Conservation (phyloP, 1,140 invertebrate species). For the Drosophila obscura region DNA sequence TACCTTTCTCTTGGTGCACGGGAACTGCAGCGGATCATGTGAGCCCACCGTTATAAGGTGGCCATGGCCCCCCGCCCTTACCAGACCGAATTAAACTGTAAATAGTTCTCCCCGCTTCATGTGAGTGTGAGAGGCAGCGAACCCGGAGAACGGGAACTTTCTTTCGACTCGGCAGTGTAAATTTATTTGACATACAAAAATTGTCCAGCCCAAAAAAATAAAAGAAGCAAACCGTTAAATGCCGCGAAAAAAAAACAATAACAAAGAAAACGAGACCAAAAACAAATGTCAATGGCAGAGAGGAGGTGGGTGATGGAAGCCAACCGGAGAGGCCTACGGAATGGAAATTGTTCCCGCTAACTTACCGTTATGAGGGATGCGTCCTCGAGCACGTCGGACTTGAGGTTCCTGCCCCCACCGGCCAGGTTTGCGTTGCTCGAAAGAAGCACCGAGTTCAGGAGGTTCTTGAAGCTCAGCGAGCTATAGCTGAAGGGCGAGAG, state of each 20-base stretch:
- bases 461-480: conserved; percentile 80
- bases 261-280: conserved; percentile 30
- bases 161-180: conserved; percentile 58
- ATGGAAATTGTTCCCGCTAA: background rate
- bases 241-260: conserved; percentile 11
- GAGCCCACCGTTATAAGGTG: conserved; percentile 27
- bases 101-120: conserved; percentile 33
- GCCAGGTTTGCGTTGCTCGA: conserved; percentile 80
- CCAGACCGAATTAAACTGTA: background rate
- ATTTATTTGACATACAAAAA: conserved; percentile 76
- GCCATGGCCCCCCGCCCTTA: conserved; percentile 1
- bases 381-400: conserved; percentile 82
- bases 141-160: conserved; percentile 61
- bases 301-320: background rate
- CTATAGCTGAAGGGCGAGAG: conserved; percentile 81
- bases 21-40: conserved; percentile 45
- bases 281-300: conserved; percentile 51
- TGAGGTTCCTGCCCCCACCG: conserved; percentile 75
- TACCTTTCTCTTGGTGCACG: conserved; percentile 7
- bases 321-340: conserved; percentile 16
- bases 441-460: conserved; percentile 74
- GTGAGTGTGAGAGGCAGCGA: conserved; percentile 56
- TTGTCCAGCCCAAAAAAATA: conserved; percentile 37
- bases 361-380: conserved; percentile 83
- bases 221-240: conserved; percentile 6